Conservation (phyloP, 2,113 vertebrate genomes). For the Probosciger aterrimus region DNA sequence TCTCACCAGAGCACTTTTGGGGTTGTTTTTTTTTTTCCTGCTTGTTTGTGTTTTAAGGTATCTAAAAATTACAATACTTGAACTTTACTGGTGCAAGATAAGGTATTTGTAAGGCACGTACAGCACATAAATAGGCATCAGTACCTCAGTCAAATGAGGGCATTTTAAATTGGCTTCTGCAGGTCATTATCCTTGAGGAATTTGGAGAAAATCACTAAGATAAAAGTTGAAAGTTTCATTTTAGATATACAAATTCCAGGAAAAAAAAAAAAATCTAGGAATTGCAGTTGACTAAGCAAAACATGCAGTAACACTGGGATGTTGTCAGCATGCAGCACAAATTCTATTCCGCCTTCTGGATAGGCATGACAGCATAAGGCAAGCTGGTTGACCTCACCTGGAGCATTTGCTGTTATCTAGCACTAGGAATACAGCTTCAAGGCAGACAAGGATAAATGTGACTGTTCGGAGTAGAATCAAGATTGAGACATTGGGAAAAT, state of each 20-base stretch:
- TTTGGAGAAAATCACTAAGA: neutral
- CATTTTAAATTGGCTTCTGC: neutral
- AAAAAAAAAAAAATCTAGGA: neutral
- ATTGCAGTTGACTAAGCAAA: neutral
- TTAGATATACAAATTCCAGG: fast-evolving
- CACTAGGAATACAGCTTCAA: neutral
- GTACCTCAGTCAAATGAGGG: neutral
- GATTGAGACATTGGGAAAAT: neutral
- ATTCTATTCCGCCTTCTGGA: neutral
- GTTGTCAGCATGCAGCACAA: neutral
- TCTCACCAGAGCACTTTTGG: neutral
- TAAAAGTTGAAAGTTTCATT: neutral
- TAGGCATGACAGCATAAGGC: neutral
- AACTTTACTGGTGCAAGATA: neutral
- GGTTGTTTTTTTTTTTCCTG: neutral
- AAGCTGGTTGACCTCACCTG: neutral
- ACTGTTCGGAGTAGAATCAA: neutral
- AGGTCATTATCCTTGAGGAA: neutral
- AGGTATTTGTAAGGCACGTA: neutral
- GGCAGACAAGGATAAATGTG: neutral
- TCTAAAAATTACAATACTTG: neutral
- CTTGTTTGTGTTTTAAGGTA: neutral
- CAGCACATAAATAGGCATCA: neutral
- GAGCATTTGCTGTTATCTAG: neutral
- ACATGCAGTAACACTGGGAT: neutral